These are phyloP conservation scores for Epirrita christyi DNA, from an alignment of 2,888 invertebrate genomes.

Conservation along the genomic window DNA sequence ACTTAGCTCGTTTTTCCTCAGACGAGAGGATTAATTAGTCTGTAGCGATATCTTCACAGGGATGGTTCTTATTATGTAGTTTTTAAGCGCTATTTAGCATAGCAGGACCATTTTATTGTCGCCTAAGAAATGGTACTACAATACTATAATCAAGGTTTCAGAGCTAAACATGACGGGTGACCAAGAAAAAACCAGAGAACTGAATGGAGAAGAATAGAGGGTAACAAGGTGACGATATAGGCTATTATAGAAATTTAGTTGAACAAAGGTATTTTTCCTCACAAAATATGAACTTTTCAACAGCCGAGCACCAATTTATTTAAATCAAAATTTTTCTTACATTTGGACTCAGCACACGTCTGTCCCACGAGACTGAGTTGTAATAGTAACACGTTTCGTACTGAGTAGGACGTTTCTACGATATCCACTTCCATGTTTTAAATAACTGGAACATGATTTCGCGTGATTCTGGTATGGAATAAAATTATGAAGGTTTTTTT, in stretches of 20 bases:
- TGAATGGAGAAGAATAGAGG: no score
- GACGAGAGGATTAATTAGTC: constrained; percentile 21
- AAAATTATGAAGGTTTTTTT: no score
- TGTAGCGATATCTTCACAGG: constrained; percentile 14
- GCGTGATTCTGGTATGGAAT: no score
- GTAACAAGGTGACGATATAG: no score
- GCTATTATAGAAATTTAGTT: no score
- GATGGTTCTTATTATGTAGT: background rate
- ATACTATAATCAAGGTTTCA: no score
- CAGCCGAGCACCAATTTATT: background rate
- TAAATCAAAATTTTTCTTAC: background rate
- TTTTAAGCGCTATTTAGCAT: no score
- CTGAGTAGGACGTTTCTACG: constrained; percentile 25
- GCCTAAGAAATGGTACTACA: no score
- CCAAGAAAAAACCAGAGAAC: no score
- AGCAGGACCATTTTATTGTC: no score
- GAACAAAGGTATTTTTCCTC: no score
- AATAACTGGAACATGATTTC: background rate
- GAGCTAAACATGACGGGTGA: no score
- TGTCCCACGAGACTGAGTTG: constrained; percentile 15
- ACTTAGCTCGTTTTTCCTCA: constrained; percentile 14
- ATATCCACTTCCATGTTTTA: constrained; percentile 22
- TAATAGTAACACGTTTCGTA: constrained; percentile 23
- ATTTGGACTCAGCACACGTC: constrained; percentile 24
- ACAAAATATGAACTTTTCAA: background rate